phyloP scores from a whole-genome alignment of 2,113 vertebrate genomes.

The Xenopus tropicalis region UCB_Xtro_10.0 CM004447.2:81437501-81438000 shows the following conservation, averaged over 20 bases:
- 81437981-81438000: conserved; percentile 6
- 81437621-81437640: not conserved
- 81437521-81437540: conserved; percentile 24
- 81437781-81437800: conserved; percentile 45
- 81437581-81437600: conserved; percentile 1
- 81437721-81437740: conserved; percentile 45
- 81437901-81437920: conserved; percentile 40
- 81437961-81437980: conserved; percentile 17
- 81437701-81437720: conserved; percentile 41
- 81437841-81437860: conserved; percentile 45
- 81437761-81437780: conserved; percentile 45
- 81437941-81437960: conserved; percentile 31
- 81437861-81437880: conserved; percentile 46
- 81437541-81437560: not conserved
- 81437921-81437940: conserved; percentile 28
- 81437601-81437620: not conserved
- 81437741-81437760: conserved; percentile 47
- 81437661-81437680: not conserved
- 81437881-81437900: conserved; percentile 32
- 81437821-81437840: conserved; percentile 52
- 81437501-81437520: conserved; percentile 34
- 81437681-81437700: conserved; percentile 22
- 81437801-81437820: conserved; percentile 55
- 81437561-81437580: conserved; percentile 10
- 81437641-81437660: not conserved